phyloP scores from a whole-genome alignment of 2,797 vertebrate genomes.

The Echiichthys vipera region DNA sequence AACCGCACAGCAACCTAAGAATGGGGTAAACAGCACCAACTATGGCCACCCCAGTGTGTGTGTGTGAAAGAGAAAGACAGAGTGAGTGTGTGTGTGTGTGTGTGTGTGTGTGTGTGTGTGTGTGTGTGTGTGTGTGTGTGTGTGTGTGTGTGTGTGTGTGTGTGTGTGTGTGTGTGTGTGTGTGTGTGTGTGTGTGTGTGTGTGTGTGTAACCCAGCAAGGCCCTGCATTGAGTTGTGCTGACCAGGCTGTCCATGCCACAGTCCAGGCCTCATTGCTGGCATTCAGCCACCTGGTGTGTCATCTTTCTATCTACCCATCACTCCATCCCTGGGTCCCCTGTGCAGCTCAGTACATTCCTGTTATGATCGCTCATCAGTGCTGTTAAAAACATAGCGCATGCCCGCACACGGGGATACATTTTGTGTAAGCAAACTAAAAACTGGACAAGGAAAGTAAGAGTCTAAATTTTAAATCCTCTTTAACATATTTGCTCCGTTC shows the following conservation, averaged over 20 bases:
- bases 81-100: conserved; percentile 22
- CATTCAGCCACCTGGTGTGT: conserved; percentile 80
- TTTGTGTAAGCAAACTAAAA: not conserved
- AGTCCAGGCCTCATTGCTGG: conserved; percentile 77
- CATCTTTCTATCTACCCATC: conserved; percentile 62
- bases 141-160: conserved; percentile 31
- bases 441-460: not conserved
- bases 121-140: conserved; percentile 5
- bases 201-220: conserved; percentile 37
- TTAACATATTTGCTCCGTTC: conserved; percentile 10
- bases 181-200: conserved; percentile 37
- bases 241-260: conserved; percentile 76
- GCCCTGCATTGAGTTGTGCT: conserved; percentile 79
- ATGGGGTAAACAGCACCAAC: conserved; percentile 79
- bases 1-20: conserved; percentile 80
- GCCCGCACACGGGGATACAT: not conserved
- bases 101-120: conserved; percentile 30
- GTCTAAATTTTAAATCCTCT: conserved; percentile 3
- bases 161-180: conserved; percentile 24
- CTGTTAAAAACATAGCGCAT: conserved; percentile 28
- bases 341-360: conserved; percentile 56
- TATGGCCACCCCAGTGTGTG: conserved; percentile 59
- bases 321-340: conserved; percentile 32
- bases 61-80: conserved; percentile 31
- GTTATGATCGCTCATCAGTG: conserved; percentile 31